Evolutionary conservation across 1,140 invertebrate species (phyloP), one percentile per base, ranked within the genome.

Genomic region (Euura lappo): DNA sequence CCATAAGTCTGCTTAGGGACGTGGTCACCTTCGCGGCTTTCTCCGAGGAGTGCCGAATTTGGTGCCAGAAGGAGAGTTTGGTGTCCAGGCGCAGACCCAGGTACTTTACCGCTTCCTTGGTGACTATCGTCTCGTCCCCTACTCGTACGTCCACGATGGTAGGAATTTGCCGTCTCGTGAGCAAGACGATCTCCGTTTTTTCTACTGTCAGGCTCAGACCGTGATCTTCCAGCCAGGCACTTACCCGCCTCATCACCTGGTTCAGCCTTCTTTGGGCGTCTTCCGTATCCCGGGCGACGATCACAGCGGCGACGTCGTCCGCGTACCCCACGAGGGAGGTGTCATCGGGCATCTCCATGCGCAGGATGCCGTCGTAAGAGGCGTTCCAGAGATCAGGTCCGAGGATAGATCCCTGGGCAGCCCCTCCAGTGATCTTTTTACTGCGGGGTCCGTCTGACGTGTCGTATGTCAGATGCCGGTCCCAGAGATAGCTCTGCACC

Each of bases 341-440:
- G 1, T 77, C 81, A n/a, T 45, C 44, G 2, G 79, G 73, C 2
- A 75, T 45, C 3, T 79, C 77, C 42, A 84, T 47, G 7, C 70
- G 44, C 47, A 88, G 68, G 2, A 87, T 60, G 13, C 77, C 80
- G 66, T 86, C 80, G 44, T 87, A 79, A 28, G 84, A 74, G 2
- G 85, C 28, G 68, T 85, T 86, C 83, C 85, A 87, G 0, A 86
- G 74, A 4, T 73, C 46, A 0, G 85, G 81, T 0, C 84, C 83
- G 2, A 85, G 69, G 6, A 86, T 83, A 2, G 84, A 87, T 0
- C 85, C 84, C 77, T 87, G 84, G 0, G 86, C 84, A 64, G 86
- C 83, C 0, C 86, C 83, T 74, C 79, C 79, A 0, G 76, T 80
- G 6, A 79, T 70, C 0, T n/a, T 5, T 68, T 75, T 80, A 68